phyloP scores from a whole-genome alignment of 2,113 vertebrate species.

The Siniperca chuatsi region DNA sequence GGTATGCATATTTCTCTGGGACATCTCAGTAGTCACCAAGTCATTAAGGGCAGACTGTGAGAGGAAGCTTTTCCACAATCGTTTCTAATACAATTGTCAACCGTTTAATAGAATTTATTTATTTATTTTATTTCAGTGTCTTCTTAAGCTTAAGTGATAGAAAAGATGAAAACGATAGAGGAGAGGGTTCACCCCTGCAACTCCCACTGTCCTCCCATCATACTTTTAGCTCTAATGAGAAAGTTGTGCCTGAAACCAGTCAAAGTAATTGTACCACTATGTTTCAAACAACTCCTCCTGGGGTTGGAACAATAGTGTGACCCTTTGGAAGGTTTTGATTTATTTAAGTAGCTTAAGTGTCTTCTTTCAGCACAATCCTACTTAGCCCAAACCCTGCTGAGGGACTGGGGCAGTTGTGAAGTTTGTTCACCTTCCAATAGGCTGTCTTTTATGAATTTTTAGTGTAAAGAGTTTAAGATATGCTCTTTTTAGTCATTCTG shows the following conservation, averaged over 20 bases:
- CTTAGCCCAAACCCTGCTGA: neutral
- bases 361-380: neutral
- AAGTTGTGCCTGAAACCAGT: conserved; percentile 2
- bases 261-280: neutral
- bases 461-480: neutral
- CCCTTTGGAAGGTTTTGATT: neutral
- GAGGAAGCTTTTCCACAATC: neutral
- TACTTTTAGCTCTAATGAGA: neutral
- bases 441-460: neutral
- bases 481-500: neutral
- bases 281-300: conserved; percentile 1
- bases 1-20: conserved; percentile 23
- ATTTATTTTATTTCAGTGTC: neutral
- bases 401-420: neutral
- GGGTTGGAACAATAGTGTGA: neutral
- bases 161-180: too few relatives aligned
- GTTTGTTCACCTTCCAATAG: neutral
- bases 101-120: neutral
- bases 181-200: neutral
- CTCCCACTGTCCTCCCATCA: neutral
- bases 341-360: too few relatives aligned
- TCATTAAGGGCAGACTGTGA: neutral
- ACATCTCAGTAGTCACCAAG: conserved; percentile 12
- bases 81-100: neutral
- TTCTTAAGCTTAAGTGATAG: too few relatives aligned